A percentile compares a stretch with the other conserved stretches of the same genome.
These are phyloP conservation scores for Hydrolagus colliei DNA, from an alignment of 2,797 vertebrate species.

Conservation along the genomic window DNA sequence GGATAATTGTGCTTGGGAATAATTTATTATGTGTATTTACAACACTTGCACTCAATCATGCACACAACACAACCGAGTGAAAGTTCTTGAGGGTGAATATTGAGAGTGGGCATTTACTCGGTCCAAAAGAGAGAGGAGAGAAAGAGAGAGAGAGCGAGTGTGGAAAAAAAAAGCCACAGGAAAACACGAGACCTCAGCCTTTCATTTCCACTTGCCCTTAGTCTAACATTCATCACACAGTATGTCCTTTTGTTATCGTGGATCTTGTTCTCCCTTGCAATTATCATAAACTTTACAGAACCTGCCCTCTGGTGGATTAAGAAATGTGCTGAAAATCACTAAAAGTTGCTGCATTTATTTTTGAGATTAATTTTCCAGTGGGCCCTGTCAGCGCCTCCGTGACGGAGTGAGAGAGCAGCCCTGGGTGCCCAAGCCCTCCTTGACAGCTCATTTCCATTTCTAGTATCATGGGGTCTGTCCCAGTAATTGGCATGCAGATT, in stretches of 20 bases:
- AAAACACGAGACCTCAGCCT: not conserved
- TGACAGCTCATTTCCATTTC: constrained; percentile 95
- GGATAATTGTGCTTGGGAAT: constrained; percentile 30
- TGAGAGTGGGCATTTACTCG: not conserved
- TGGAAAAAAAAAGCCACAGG: not conserved
- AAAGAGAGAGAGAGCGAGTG: too few relatives aligned
- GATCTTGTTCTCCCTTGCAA: constrained; percentile 8
- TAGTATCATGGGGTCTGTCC: constrained; percentile 95
- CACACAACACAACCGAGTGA: not conserved
- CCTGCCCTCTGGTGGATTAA: constrained; percentile 49
- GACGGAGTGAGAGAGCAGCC: constrained; percentile 43
- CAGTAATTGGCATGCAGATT: constrained; percentile 99
- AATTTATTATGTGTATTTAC: constrained; percentile 30
- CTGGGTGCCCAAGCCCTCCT: constrained; percentile 43
- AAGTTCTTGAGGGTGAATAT: constrained; percentile 18
- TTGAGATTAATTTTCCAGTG: constrained; percentile 49
- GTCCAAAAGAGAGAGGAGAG: not conserved
- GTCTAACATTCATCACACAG: constrained; percentile 23
- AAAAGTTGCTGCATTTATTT: constrained; percentile 36
- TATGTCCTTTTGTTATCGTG: constrained; percentile 24
- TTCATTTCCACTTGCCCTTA: constrained; percentile 19
- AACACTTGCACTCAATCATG: constrained; percentile 23
- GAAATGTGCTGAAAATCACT: constrained; percentile 41
- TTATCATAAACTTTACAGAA: constrained; percentile 37
- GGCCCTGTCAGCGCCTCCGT: constrained; percentile 40